Base-by-base conservation (phyloP, 2,113 vertebrate genomes). In the Picathartes gymnocephalus region DNA sequence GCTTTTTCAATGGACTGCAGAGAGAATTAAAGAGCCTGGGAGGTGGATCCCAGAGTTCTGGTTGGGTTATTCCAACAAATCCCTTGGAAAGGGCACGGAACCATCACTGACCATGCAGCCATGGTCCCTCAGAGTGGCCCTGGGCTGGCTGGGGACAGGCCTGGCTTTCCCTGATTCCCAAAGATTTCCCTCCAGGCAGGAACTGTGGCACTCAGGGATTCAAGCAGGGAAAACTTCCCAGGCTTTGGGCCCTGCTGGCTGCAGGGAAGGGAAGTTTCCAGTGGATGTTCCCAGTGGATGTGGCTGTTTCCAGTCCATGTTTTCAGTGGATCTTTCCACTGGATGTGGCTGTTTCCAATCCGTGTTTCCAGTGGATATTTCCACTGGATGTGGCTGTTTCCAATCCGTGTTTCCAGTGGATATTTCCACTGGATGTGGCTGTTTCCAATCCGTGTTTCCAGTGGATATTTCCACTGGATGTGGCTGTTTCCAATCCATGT, bases 31-130 rank as follows among this genome's bases (percentile, higher is more conserved):
- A 65, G 64, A 39, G 37, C n/a, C 30, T 61, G 22, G 57, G 37
- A 72, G 27, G 39, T 20, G 22, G 48, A 54, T 39, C 57, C 57
- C 3, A 3, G 33, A 45, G 17, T 39, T 62, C 24, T 70, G 6
- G 6, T n/a, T 68, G 40, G n/a, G 30, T 61, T 28, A 10, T 25
- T 18, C 4, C 70, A 53, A 27, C 7, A 0, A 33, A 69, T 69
- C 30, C 21, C 18, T 33, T 37, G 37, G 30, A 28, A 27, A 28
- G 40, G 58, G 6, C 53, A 10, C 4, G 1, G 81, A 69, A 4
- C 57, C 45, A 6, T 35, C 64, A 11, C 64, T 5, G 4, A 2
- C 54, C 13, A 0, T 0, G 1, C 3, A n/a, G 31, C 40, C 1
- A 0, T 20, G 58, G 56, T 40, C 31, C 1, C 30, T 80, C 56